These are phyloP conservation scores for Cyprinodon variegatus DNA, from an alignment of 2,113 vertebrate species.

Conservation along the genomic window DNA sequence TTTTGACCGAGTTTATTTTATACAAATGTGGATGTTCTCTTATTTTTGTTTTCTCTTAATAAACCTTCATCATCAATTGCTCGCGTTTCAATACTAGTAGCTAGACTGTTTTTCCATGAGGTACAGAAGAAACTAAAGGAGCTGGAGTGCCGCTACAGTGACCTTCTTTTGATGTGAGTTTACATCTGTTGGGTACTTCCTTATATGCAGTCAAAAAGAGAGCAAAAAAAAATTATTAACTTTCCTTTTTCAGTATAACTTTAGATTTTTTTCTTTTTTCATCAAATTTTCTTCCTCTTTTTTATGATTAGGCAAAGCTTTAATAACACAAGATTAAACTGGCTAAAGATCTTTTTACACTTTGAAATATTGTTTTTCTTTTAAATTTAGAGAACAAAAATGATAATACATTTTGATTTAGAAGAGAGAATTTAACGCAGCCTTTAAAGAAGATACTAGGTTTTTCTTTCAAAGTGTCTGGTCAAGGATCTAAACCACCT, in stretches of 20 bases:
- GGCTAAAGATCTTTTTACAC: neutral
- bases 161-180: neutral
- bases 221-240: no score
- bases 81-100: no score
- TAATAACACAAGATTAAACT: neutral
- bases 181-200: neutral
- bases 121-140: no score
- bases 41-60: no score
- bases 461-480: constrained; percentile 21
- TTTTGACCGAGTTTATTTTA: no score
- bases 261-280: neutral
- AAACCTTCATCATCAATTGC: no score
- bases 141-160: no score
- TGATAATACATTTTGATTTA: neutral
- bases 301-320: neutral
- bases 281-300: neutral
- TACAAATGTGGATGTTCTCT: no score
- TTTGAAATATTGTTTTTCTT: neutral
- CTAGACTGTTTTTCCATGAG: no score
- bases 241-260: neutral
- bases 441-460: neutral
- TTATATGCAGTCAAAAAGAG: neutral
- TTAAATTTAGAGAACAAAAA: neutral
- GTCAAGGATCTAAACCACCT: constrained; percentile 34
- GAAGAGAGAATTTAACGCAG: neutral